These are phyloP conservation scores for Accipiter virgatus DNA, from an alignment of 2,113 vertebrate species.

Conservation along the genomic window DNA sequence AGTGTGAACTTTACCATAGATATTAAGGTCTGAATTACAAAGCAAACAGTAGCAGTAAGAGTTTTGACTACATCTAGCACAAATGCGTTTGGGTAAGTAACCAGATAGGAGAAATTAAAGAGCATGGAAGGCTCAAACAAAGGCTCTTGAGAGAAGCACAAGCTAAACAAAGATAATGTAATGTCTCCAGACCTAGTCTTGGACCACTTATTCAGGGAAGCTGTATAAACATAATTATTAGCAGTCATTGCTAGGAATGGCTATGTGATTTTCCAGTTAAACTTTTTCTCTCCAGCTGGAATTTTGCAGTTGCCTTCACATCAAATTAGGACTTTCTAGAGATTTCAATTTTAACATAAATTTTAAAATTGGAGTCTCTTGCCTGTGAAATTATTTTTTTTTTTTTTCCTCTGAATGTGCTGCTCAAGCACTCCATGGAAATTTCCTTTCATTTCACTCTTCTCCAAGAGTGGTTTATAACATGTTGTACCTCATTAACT, in stretches of 20 bases:
- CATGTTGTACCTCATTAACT: too few relatives aligned
- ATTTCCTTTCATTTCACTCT: not conserved
- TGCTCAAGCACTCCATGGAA: not conserved
- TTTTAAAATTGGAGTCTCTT: not conserved
- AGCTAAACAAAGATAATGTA: not conserved
- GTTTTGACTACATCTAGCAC: not conserved
- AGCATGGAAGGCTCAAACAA: not conserved
- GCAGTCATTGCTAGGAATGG: not conserved
- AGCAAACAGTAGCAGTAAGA: not conserved
- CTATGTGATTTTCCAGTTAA: not conserved
- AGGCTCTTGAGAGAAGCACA: not conserved
- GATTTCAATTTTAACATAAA: not conserved
- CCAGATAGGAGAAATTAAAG: not conserved
- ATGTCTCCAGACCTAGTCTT: not conserved
- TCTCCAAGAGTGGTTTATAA: not conserved
- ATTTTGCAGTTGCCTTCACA: not conserved
- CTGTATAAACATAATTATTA: not conserved
- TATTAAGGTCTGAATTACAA: slow-evolving; percentile 22
- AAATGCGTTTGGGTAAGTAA: not conserved
- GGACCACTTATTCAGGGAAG: not conserved
- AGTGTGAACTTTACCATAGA: slow-evolving; percentile 8
- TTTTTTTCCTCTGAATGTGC: not conserved
- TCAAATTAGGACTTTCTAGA: not conserved
- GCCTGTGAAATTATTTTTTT: not conserved
- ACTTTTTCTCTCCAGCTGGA: not conserved